These are phyloP conservation scores for Takifugu bimaculatus DNA, from an alignment of 2,113 vertebrate genomes.

Conservation along the genomic window DNA sequence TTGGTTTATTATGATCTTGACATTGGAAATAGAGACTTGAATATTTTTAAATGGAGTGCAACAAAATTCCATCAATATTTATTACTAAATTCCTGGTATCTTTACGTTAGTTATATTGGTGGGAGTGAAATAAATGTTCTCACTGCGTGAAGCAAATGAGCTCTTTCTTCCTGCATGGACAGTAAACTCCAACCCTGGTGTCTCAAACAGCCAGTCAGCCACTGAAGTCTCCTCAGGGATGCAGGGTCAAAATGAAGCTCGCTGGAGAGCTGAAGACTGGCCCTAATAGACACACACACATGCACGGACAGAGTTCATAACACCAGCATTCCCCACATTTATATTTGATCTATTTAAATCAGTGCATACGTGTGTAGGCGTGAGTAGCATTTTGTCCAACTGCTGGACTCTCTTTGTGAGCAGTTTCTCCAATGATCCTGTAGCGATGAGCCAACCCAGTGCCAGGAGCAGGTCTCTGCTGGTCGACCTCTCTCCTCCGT, in stretches of 20 bases:
- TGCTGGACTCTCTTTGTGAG: slow-evolving; percentile 48
- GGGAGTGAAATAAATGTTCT: slow-evolving; percentile 21
- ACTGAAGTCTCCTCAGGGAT: slow-evolving; percentile 65
- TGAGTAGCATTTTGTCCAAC: slow-evolving; percentile 53
- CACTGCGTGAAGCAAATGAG: slow-evolving; percentile 62
- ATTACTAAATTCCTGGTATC: too few species aligned
- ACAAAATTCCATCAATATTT: too few species aligned
- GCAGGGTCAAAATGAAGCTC: slow-evolving; percentile 12
- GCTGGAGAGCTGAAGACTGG: not conserved
- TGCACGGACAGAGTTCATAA: not conserved
- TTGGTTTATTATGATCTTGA: too few species aligned
- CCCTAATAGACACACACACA: slow-evolving; percentile 8
- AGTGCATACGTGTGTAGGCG: slow-evolving; percentile 26
- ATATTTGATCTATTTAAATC: too few species aligned
- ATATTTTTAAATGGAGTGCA: too few species aligned
- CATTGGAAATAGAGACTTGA: too few species aligned
- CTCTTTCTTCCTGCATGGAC: slow-evolving; percentile 59
- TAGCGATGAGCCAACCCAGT: slow-evolving; percentile 67
- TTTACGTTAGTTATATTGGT: not conserved
- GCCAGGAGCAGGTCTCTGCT: slow-evolving; percentile 72
- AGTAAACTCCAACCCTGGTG: slow-evolving; percentile 60
- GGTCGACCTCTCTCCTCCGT: not conserved
- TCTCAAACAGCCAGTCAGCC: slow-evolving; percentile 67
- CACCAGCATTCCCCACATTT: too few species aligned
- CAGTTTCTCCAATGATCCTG: slow-evolving; percentile 58